A percentile compares a stretch with the other conserved stretches of the same genome.
Evolutionary conservation across 2,888 invertebrate genomes (phyloP).

Genomic region (Gastrophysa polygoni): DNA sequence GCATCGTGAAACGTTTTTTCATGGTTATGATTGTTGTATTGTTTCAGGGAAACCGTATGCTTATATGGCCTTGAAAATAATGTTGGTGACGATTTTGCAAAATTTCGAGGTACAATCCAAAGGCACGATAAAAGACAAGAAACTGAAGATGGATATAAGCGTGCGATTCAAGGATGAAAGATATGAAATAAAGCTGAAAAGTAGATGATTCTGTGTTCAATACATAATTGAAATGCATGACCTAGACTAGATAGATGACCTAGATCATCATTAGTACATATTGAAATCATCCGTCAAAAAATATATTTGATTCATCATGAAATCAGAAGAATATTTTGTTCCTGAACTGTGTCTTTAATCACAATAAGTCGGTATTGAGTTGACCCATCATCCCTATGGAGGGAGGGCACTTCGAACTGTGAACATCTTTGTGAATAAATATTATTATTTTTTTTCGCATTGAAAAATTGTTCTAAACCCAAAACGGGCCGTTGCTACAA

Average conservation of each 20-base stretch:
- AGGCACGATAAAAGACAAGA: conserved; percentile 40
- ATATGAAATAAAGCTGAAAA: conserved; percentile 38
- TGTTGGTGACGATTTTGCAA: conserved; percentile 40
- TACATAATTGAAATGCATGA: background rate
- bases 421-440: no score
- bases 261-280: no score
- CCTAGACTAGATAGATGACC: background rate
- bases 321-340: no score
- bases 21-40: background rate
- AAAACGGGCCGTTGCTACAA: no score
- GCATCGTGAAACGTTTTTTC: background rate
- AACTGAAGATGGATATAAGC: conserved; percentile 42
- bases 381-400: no score
- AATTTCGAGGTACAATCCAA: conserved; percentile 39
- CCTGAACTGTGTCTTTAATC: no score
- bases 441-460: no score
- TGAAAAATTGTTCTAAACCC: no score
- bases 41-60: conserved; percentile 43
- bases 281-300: no score
- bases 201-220: conserved; percentile 7
- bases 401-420: no score
- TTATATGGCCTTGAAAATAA: conserved; percentile 38
- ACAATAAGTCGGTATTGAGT: no score
- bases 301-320: no score
- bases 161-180: conserved; percentile 37